Percentiles rank a stretch among this genome's conserved stretches.
These are phyloP conservation scores for Loriculus beryllinus DNA, from an alignment of 2,797 vertebrate genomes.

Conservation along the genomic window DNA sequence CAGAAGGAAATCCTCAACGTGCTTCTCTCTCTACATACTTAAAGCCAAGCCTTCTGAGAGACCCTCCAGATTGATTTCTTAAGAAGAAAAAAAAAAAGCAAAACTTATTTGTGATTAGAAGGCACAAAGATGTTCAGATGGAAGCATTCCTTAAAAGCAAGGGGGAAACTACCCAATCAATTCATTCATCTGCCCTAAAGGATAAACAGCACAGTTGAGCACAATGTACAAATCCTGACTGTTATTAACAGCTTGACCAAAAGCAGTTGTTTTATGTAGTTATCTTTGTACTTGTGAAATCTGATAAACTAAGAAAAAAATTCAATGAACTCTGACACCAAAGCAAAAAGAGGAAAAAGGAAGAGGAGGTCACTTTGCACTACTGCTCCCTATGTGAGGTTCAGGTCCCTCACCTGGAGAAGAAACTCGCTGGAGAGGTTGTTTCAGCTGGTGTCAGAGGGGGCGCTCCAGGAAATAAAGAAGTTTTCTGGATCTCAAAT, in stretches of 20 bases:
- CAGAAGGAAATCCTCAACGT: background rate
- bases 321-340: background rate
- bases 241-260: background rate
- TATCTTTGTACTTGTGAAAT: background rate
- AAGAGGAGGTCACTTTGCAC: background rate
- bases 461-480: background rate
- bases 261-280: background rate
- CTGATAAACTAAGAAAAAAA: background rate
- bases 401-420: background rate
- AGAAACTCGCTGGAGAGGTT: background rate
- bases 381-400: background rate
- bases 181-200: constrained; percentile 16
- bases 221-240: background rate
- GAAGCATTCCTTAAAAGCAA: constrained; percentile 36
- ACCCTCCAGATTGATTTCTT: background rate
- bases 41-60: background rate
- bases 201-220: background rate
- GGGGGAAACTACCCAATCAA: background rate
- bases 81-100: background rate
- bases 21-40: background rate
- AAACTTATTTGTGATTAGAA: constrained; percentile 49
- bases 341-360: background rate
- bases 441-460: background rate
- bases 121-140: background rate
- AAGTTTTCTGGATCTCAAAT: background rate